Evolutionary conservation across 2,797 vertebrate genomes (phyloP).

Genomic region (Podargus strigoides): DNA sequence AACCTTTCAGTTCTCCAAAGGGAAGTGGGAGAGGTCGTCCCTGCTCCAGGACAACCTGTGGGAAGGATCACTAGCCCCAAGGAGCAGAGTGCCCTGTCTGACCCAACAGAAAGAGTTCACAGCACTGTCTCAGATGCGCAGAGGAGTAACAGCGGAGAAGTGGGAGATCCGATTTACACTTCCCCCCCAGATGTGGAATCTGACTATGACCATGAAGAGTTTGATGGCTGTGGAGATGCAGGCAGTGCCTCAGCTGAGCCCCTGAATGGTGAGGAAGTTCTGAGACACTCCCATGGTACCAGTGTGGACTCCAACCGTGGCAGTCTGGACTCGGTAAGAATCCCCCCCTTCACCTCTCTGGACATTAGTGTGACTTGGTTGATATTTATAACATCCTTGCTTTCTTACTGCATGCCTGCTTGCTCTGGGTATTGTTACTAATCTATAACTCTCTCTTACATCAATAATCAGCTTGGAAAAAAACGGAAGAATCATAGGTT

Average conservation of each 20-base stretch:
- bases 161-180: constrained; percentile 68
- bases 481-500: background rate
- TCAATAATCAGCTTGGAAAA: background rate
- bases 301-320: constrained; percentile 87
- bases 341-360: background rate
- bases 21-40: background rate
- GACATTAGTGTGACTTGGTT: background rate
- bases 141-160: constrained; percentile 42
- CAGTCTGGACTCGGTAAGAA: constrained; percentile 88
- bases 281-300: constrained; percentile 82
- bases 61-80: background rate
- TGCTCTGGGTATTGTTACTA: background rate
- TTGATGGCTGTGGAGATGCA: constrained; percentile 82
- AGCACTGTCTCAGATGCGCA: constrained; percentile 63
- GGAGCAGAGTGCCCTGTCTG: background rate
- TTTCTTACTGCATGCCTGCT: background rate
- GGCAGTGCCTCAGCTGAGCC: constrained; percentile 81
- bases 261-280: constrained; percentile 80
- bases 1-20: background rate
- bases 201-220: constrained; percentile 90
- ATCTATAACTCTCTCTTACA: background rate
- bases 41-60: background rate
- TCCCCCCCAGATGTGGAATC: constrained; percentile 81
- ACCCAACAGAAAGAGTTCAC: constrained; percentile 66
- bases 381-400: background rate